Conservation (phyloP, 2,797 vertebrate genomes). For the Odontamblyopus lacepedii region DNA sequence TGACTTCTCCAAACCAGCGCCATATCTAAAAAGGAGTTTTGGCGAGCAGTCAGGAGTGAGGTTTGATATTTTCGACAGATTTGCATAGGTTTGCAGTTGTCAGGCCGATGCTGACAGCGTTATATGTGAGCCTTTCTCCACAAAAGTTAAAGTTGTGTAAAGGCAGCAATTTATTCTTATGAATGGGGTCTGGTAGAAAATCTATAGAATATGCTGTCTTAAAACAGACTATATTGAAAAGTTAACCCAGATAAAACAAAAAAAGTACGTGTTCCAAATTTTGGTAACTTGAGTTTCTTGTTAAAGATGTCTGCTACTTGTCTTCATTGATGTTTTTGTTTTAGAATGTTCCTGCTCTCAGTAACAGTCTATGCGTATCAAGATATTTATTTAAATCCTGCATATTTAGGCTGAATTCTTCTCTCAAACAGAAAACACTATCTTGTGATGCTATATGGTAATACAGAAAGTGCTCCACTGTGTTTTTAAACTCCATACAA, state of each 20-base stretch:
- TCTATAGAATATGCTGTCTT: not conserved
- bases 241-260: not conserved
- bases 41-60: conserved; percentile 9
- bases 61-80: conserved; percentile 48
- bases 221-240: not conserved
- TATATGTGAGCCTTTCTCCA: conserved; percentile 36
- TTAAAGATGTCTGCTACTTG: not conserved
- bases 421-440: no score
- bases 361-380: no score
- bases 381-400: no score
- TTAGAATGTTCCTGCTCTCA: no score
- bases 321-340: not conserved
- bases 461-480: no score
- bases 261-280: not conserved
- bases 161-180: conserved; percentile 18
- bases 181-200: not conserved
- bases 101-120: conserved; percentile 39
- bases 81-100: conserved; percentile 49
- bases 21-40: conserved; percentile 33
- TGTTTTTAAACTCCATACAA: no score
- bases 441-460: no score
- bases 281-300: not conserved
- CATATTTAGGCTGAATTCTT: no score
- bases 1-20: conserved; percentile 40
- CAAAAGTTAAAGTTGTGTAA: conserved; percentile 13